phyloP scores from a whole-genome alignment of 2,113 vertebrate genomes.

The Tichodroma muraria region DNA sequence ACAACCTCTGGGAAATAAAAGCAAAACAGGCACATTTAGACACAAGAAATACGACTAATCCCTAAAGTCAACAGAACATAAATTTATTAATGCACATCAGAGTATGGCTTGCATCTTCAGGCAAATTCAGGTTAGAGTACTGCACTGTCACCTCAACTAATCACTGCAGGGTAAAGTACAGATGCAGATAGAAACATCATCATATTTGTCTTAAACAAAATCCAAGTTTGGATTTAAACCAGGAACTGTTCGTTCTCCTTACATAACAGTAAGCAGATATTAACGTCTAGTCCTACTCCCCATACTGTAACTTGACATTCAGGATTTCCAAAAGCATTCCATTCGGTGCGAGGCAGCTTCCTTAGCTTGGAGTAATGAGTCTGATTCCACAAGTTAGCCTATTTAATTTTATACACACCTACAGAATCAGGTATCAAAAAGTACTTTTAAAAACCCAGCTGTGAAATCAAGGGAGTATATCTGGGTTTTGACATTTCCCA shows the following conservation, averaged over 20 bases:
- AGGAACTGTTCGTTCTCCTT: background rate
- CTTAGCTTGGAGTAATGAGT: background rate
- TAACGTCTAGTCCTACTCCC: background rate
- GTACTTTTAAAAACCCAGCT: accelerated
- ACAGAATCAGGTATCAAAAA: background rate
- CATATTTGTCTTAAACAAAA: background rate
- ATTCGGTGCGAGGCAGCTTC: accelerated
- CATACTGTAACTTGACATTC: background rate
- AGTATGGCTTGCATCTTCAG: background rate
- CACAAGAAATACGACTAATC: background rate
- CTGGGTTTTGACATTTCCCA: background rate
- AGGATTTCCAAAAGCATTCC: background rate
- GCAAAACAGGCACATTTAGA: background rate
- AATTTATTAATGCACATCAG: background rate
- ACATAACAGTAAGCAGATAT: background rate
- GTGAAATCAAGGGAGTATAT: background rate
- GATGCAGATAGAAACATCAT: background rate
- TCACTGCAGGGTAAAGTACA: background rate
- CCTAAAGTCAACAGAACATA: background rate
- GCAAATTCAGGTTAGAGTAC: background rate
- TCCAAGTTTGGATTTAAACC: background rate
- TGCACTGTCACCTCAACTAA: background rate
- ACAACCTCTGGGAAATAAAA: background rate
- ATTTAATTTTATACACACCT: background rate
- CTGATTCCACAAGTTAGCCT: background rate